A percentile compares a stretch with the other conserved stretches of the same genome.
Evolutionary conservation across 2,888 invertebrate genomes (phyloP).

Genomic region (Ectemnius continuus): DNA sequence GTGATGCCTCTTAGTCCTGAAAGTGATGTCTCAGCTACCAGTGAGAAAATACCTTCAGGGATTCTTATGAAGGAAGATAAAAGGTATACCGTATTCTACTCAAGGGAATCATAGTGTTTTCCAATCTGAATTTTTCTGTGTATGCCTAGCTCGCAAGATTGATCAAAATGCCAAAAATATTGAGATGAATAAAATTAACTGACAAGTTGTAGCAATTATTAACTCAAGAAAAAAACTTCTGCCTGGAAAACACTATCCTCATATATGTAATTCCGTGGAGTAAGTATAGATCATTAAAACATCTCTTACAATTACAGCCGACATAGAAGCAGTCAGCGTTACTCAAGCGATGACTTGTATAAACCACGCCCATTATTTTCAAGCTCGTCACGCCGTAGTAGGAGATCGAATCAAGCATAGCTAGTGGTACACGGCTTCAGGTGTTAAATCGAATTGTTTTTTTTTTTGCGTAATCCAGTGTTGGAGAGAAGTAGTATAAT

Average conservation of each 20-base stretch:
- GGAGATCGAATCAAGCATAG: slow-evolving; percentile 77
- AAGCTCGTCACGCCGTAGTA: slow-evolving; percentile 79
- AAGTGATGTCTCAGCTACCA: slow-evolving; percentile 76
- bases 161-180: too few species aligned
- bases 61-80: slow-evolving; percentile 71
- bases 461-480: slow-evolving; percentile 36
- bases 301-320: slow-evolving; percentile 64
- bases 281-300: slow-evolving; percentile 18
- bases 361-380: slow-evolving; percentile 83
- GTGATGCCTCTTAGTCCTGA: slow-evolving; percentile 77
- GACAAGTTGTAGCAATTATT: not conserved
- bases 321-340: slow-evolving; percentile 80
- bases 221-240: not conserved
- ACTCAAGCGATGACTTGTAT: slow-evolving; percentile 85
- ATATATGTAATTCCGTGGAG: too few species aligned
- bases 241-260: too few species aligned
- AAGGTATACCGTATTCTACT: slow-evolving; percentile 62
- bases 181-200: too few species aligned
- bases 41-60: slow-evolving; percentile 68
- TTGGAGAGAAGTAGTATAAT: slow-evolving; percentile 33
- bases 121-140: too few species aligned
- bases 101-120: not conserved
- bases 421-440: slow-evolving; percentile 59
- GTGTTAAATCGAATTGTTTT: slow-evolving; percentile 51
- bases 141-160: not conserved